These are phyloP conservation scores for Aepyceros melampus DNA, from an alignment of 2,113 vertebrate genomes.

Conservation along the genomic window DNA sequence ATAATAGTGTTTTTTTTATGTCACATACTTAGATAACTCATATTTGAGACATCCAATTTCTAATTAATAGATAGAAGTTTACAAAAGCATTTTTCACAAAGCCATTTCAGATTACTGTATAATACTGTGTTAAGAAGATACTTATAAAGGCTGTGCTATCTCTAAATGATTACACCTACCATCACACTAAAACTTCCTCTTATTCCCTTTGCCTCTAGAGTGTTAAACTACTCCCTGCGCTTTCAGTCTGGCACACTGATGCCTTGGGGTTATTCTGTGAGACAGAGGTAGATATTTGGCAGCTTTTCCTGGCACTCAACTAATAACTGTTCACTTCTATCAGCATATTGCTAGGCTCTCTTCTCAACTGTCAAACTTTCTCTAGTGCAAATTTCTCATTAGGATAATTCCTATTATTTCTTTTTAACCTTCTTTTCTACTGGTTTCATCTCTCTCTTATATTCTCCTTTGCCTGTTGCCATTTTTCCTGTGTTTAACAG, in stretches of 20 bases:
- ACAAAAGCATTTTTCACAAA: background rate
- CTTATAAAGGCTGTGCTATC: background rate
- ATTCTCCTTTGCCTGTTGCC: background rate
- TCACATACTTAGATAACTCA: background rate
- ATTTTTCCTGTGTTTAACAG: background rate
- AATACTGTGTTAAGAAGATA: background rate
- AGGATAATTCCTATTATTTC: background rate
- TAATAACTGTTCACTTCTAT: background rate
- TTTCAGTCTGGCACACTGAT: background rate
- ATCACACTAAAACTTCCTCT: background rate
- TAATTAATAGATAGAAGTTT: background rate
- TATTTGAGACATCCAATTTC: background rate
- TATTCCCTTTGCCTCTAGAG: background rate
- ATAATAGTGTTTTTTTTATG: background rate
- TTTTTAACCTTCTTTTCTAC: background rate
- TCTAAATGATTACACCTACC: background rate
- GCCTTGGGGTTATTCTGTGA: background rate
- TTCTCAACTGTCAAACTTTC: background rate
- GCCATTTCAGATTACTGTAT: background rate
- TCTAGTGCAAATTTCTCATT: slow-evolving; percentile 6
- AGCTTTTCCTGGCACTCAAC: background rate
- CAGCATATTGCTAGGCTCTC: background rate
- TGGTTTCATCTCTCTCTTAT: background rate
- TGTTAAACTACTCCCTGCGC: background rate
- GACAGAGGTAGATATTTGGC: background rate